Evolutionary conservation across 1,140 invertebrate species (phyloP), one percentile per base, ranked within the genome.

Genomic region (Caenorhabditis briggsae): DNA sequence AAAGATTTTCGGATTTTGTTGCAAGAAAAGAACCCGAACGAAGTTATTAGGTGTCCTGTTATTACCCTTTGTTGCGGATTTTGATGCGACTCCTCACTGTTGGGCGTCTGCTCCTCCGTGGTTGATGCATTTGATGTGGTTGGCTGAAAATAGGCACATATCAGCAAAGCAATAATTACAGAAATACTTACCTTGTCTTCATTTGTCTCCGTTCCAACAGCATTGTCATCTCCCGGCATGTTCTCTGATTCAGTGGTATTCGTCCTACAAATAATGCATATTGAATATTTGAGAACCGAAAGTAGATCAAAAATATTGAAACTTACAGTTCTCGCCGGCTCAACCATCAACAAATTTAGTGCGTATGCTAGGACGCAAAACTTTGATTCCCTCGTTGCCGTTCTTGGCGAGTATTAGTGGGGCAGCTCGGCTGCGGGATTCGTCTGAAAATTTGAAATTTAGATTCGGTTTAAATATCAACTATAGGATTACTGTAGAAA

Each of bases 1-100:
- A 78, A 46, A 23, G 70, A 78, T 78, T 78, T 78, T 78, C 70
- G 70, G 70, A 78, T 78, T 78, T 78, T 78, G 70, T 78, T 78
- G 70, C 70, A 78, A 46, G 53, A 78, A 50, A 16, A 78, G 70
- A 78, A 78, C 70, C 50, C 70, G 18, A 50, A 78, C 46, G 46
- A 50, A 50, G 70, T 11, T 16, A 16, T 53, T 16, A 16, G 70
- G 2, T 78, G 70, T 23, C 70, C 43, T 78, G 70, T 48, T 78
- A 50, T 78, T 78, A 78, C 70, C 70, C 70, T 50, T 78, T 78
- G 48, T n/a, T 78, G 70, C 12, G 20, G 46, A 41, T 78, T 46
- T 46, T 50, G 46, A 18, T 50, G 70, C 46, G 46, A 50, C 43
- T 78, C 70, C 8, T 78, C 70, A 78, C 46, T 50, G 48, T 46